phyloP scores from a whole-genome alignment of 2,797 vertebrate genomes.

The Micrastur ruficollis region DNA sequence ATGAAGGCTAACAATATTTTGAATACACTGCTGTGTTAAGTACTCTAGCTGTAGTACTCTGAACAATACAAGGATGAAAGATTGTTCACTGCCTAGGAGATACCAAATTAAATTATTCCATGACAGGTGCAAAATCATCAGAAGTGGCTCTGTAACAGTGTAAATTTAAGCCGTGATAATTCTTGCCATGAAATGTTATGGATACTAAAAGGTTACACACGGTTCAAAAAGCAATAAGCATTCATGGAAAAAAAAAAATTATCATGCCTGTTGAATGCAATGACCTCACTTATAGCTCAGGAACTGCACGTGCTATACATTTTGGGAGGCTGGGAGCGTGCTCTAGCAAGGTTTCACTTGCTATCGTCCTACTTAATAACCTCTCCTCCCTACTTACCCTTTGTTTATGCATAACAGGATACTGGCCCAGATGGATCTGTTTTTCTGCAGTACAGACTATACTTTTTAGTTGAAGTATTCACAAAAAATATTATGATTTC shows the following conservation, averaged over 20 bases:
- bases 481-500: not conserved
- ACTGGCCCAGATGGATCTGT: not conserved
- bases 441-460: not conserved
- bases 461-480: not conserved
- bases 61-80: not conserved
- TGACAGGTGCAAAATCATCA: not conserved
- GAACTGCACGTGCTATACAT: not conserved
- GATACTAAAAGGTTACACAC: not conserved
- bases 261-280: not conserved
- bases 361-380: not conserved
- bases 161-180: not conserved
- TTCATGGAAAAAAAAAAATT: not conserved
- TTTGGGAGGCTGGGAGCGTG: not conserved
- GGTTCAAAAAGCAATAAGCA: not conserved
- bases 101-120: not conserved
- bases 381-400: not conserved
- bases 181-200: not conserved
- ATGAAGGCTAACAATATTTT: not conserved
- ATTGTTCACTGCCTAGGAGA: not conserved
- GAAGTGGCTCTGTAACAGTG: not conserved
- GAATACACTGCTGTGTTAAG: not conserved
- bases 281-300: not conserved
- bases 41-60: not conserved
- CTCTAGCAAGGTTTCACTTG: not conserved
- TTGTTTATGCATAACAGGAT: not conserved